Conservation (phyloP, 2,888 invertebrate species). For the Ecdyonurus torrentis region DNA sequence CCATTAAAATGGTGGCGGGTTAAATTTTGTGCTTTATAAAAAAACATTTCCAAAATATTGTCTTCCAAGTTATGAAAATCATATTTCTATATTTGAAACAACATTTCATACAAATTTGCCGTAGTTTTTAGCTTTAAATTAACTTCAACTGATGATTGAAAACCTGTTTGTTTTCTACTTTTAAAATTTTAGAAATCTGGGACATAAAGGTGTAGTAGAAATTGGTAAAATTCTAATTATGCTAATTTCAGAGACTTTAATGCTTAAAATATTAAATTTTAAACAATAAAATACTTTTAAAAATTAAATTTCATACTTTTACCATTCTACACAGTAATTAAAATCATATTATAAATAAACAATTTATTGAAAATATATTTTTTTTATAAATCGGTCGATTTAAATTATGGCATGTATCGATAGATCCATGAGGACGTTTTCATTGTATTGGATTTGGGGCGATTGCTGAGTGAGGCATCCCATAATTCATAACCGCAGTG, state of each 20-base stretch:
- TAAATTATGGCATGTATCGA: neutral
- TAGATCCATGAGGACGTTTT: neutral
- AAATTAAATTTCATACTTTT: neutral
- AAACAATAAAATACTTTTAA: too few species aligned
- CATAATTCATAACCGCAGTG: neutral
- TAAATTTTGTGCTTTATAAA: neutral
- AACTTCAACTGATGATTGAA: too few species aligned
- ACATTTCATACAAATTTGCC: too few species aligned
- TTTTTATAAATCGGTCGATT: neutral
- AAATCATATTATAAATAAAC: neutral
- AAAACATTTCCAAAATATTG: neutral
- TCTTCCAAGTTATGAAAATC: neutral
- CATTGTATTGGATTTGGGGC: neutral
- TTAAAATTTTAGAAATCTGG: neutral
- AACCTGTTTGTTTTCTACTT: too few species aligned
- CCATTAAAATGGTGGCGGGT: constrained; percentile 2
- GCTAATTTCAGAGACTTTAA: neutral
- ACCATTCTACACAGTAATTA: neutral
- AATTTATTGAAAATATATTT: neutral
- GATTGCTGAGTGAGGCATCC: neutral
- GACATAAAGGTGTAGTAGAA: neutral
- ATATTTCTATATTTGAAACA: too few species aligned
- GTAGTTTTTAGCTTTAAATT: too few species aligned
- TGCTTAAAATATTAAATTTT: too few species aligned
- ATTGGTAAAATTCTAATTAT: neutral